These are phyloP conservation scores for Chinchilla lanigera DNA, from an alignment of 2,113 vertebrate species.

Conservation along the genomic window DNA sequence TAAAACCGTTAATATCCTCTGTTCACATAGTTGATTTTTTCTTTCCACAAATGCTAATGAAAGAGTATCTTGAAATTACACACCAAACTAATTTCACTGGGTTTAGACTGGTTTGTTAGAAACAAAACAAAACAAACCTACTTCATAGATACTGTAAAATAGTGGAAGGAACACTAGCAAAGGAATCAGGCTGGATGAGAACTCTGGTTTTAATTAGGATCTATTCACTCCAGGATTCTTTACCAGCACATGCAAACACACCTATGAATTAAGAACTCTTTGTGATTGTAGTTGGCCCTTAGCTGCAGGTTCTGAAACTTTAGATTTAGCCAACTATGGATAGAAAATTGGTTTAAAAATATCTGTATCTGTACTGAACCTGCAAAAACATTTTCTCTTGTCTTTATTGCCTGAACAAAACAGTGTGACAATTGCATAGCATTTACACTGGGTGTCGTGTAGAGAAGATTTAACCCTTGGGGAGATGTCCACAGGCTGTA, in stretches of 20 bases:
- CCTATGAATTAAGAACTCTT: background rate
- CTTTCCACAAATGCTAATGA: background rate
- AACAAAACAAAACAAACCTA: background rate
- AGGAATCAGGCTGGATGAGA: background rate
- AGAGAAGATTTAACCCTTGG: background rate
- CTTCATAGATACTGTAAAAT: background rate
- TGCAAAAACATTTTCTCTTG: background rate
- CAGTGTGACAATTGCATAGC: background rate
- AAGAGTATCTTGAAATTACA: conserved; percentile 7
- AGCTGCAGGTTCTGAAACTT: background rate
- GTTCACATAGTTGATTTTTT: background rate
- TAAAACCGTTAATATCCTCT: background rate
- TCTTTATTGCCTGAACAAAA: background rate
- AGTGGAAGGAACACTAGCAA: background rate
- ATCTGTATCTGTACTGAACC: background rate
- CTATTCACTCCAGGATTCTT: background rate
- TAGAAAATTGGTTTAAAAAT: background rate
- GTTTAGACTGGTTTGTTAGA: background rate
- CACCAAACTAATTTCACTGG: background rate
- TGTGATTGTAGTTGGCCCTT: background rate
- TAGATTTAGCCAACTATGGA: background rate
- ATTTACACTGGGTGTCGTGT: no score
- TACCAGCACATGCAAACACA: background rate
- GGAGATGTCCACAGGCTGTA: no score
- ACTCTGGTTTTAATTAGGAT: background rate